These are phyloP conservation scores for Aphidius ervi DNA, from an alignment of 1,140 invertebrate species.

Conservation along the genomic window DNA sequence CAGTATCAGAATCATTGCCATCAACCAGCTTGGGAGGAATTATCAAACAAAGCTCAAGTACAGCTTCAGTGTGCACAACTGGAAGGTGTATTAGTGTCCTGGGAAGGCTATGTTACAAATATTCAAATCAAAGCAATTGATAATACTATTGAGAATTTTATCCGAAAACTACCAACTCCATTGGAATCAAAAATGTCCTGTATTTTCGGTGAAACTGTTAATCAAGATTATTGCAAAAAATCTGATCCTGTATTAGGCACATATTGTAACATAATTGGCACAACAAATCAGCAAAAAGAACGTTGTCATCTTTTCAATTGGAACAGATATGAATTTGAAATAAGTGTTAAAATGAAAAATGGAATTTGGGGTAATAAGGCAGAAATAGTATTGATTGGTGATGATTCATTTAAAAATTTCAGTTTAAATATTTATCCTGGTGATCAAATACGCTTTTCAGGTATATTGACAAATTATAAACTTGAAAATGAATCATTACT, in stretches of 20 bases:
- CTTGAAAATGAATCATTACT: constrained; percentile 51
- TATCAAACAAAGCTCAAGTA: constrained; percentile 60
- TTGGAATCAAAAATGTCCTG: constrained; percentile 61
- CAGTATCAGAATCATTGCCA: constrained; percentile 70
- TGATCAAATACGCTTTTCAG: constrained; percentile 71
- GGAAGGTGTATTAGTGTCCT: constrained; percentile 61
- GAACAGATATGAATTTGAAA: constrained; percentile 69
- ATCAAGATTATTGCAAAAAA: constrained; percentile 48
- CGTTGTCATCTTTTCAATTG: constrained; percentile 67
- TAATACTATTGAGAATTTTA: constrained; percentile 43
- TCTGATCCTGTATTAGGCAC: constrained; percentile 48
- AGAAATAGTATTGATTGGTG: constrained; percentile 59
- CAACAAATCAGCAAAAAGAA: constrained; percentile 52
- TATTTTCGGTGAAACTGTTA: constrained; percentile 62
- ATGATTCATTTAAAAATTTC: constrained; percentile 67
- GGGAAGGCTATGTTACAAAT: constrained; percentile 70
- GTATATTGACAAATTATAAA: constrained; percentile 50
- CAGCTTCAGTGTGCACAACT: constrained; percentile 68
- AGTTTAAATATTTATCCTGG: constrained; percentile 61
- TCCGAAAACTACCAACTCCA: constrained; percentile 30
- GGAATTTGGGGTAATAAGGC: constrained; percentile 62
- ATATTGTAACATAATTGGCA: constrained; percentile 55
- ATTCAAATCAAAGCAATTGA: constrained; percentile 60
- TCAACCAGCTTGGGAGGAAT: constrained; percentile 63
- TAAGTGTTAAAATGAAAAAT: constrained; percentile 65